Conservation (phyloP, 1,140 invertebrate species). For the Arion vulgaris region DNA sequence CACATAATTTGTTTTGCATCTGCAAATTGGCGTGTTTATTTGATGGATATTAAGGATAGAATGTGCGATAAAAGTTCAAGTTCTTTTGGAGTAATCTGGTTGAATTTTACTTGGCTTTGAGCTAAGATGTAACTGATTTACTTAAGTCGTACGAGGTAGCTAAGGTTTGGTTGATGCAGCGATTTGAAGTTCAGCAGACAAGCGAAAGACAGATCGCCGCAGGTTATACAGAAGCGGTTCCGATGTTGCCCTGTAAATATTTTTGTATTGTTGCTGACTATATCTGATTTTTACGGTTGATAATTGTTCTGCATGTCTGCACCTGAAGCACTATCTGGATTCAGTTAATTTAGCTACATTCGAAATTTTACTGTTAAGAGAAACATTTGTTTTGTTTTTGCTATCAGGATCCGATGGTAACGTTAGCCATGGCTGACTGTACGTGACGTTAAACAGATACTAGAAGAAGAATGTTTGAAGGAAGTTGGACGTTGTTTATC, state of each 20-base stretch:
- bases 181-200: not conserved
- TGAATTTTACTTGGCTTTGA: too few species aligned
- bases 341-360: not conserved
- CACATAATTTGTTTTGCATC: too few species aligned
- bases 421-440: too few species aligned
- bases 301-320: not conserved
- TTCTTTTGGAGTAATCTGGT: too few species aligned
- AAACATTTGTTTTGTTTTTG: not conserved
- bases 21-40: too few species aligned
- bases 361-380: not conserved
- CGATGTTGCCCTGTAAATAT: not conserved
- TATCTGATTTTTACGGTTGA: not conserved
- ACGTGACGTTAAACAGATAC: too few species aligned
- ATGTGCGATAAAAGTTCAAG: too few species aligned
- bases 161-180: not conserved
- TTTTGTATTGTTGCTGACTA: too few species aligned
- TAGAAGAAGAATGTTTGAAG: too few species aligned
- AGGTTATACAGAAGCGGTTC: not conserved
- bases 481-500: too few species aligned
- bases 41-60: too few species aligned
- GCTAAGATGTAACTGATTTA: not conserved
- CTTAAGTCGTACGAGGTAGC: not conserved
- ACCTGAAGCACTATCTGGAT: not conserved
- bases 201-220: not conserved
- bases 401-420: too few species aligned